Conservation (phyloP, 2,888 invertebrate species). For the Troides aeacus region DNA sequence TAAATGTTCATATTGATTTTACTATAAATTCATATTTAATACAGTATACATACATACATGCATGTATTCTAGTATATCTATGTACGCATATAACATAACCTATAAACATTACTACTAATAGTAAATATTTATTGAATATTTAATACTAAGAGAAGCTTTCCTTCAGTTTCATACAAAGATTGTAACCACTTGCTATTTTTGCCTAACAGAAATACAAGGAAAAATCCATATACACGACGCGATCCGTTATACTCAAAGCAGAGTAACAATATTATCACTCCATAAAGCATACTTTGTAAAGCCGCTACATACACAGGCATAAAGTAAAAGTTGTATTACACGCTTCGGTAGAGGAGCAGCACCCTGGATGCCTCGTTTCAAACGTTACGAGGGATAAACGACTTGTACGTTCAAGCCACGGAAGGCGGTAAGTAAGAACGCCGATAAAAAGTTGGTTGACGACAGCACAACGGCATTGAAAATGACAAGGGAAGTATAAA, state of each 20-base stretch:
- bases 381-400: conserved; percentile 66
- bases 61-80: too few relatives aligned
- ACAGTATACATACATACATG: too few relatives aligned
- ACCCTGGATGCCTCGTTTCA: conserved; percentile 37
- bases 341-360: conserved; percentile 44
- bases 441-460: conserved; percentile 72
- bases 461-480: conserved; percentile 65
- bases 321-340: conserved; percentile 50
- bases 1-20: too few relatives aligned
- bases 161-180: too few relatives aligned
- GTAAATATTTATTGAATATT: too few relatives aligned
- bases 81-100: too few relatives aligned
- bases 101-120: too few relatives aligned
- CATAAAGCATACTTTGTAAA: conserved; percentile 19
- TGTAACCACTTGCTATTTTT: not conserved
- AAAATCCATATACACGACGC: not conserved
- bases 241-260: not conserved
- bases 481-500: conserved; percentile 62
- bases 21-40: too few relatives aligned
- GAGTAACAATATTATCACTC: conserved; percentile 16
- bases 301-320: conserved; percentile 35
- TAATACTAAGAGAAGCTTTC: too few relatives aligned
- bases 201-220: not conserved
- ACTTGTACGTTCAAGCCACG: conserved; percentile 60
- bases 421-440: conserved; percentile 48